Evolutionary conservation across 2,888 invertebrate species (phyloP), one percentile per base, ranked within the genome.

Genomic region (Sminthurides aquaticus): DNA sequence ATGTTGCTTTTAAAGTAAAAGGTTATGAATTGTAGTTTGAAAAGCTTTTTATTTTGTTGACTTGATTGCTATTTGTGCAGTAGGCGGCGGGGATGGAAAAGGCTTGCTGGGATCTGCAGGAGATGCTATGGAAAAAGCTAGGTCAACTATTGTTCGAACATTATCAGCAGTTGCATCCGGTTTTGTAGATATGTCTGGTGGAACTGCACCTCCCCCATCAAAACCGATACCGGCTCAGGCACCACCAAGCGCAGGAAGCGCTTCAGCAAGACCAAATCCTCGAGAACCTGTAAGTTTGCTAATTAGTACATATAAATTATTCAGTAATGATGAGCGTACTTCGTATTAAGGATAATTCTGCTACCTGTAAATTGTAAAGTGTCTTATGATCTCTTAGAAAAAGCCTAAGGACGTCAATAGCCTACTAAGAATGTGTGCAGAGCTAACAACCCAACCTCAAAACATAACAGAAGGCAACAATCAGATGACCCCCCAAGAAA

Each of bases 111-210:
- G 54, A n/a, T 29, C 63, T 1, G 60, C 34, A 15, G 59, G 59
- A 8, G 59, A 49, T 15, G 25, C 60, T 20, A 18, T 63, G 25
- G 57, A 63, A 20, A 63, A 63, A 27, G 63, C 63, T 25, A 49
- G 58, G 11, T 57, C 57, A 5, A 58, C 63, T 8, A 58, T 63
- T 11, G 56, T 63, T 49, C 57, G 49, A 29, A 58, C 63, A n/a
- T 22, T 63, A 25, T 63, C 63, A 20, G 63, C 58, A 5, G 57
- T 63, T 3, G 52, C 57, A 28, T 43, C 63, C n/a, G 63, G 49
- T 25, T 60, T 60, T 24, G 26, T 49, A 25, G 60, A 60, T 49
- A 49, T 57, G 48, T 56, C 43, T 8, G 62, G 48, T 1, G 62
- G 56, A 3, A 62, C 54, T 5, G 54, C 24, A 25, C 60, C 24